A percentile compares a stretch with the other conserved stretches of the same genome.
phyloP scores from a whole-genome alignment of 1,140 invertebrate species.

The Pygmarrhopalites habei region DNA sequence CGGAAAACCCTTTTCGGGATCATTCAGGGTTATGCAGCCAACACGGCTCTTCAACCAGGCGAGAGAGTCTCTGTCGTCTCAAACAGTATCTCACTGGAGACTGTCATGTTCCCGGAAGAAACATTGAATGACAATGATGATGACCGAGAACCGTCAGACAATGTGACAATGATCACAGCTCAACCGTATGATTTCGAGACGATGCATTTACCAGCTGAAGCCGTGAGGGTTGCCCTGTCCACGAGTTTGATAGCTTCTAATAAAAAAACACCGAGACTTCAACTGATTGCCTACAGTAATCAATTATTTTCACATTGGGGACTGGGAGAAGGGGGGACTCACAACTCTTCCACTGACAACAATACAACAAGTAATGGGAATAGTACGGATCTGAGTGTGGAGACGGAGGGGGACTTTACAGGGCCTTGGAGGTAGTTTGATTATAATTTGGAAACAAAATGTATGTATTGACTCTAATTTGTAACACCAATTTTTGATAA shows the following conservation, averaged over 20 bases:
- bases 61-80: background rate
- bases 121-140: background rate
- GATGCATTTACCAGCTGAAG: background rate
- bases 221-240: background rate
- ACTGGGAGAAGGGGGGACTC: background rate
- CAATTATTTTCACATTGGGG: constrained; percentile 2
- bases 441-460: too few relatives aligned
- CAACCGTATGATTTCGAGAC: background rate
- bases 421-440: too few relatives aligned
- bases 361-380: too few relatives aligned
- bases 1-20: background rate
- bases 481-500: too few relatives aligned
- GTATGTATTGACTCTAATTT: too few relatives aligned
- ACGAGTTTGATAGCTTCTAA: background rate
- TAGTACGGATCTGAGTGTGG: background rate
- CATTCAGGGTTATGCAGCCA: background rate
- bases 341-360: too few relatives aligned
- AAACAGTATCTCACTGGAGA: background rate
- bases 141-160: background rate
- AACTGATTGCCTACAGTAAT: constrained; percentile 1
- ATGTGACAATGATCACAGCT: too few relatives aligned
- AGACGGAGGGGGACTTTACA: background rate
- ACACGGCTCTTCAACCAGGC: background rate
- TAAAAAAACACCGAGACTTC: background rate
- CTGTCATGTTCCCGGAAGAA: background rate